These are phyloP conservation scores for Apodemia duryi DNA, from an alignment of 2,888 invertebrate species.

Conservation along the genomic window DNA sequence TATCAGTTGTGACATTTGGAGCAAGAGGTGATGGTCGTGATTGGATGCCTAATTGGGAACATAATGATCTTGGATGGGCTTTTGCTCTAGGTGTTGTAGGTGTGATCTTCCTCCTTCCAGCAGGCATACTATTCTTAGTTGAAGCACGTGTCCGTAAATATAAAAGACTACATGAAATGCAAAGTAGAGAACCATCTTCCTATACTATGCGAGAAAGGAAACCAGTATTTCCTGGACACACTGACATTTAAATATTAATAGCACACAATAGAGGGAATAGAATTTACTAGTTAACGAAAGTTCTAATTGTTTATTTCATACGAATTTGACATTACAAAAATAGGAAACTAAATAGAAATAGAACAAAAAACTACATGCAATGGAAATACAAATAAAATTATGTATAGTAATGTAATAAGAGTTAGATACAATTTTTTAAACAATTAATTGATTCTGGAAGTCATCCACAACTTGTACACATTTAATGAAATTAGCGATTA, in stretches of 20 bases:
- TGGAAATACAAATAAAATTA: too few relatives aligned
- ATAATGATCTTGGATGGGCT: constrained; percentile 97
- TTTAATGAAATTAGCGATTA: too few relatives aligned
- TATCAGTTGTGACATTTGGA: constrained; percentile 93
- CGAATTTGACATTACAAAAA: background rate
- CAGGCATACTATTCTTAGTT: constrained; percentile 89
- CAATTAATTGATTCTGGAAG: too few relatives aligned
- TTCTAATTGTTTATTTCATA: background rate
- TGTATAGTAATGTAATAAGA: too few relatives aligned
- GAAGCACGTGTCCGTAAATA: constrained; percentile 90
- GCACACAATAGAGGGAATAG: background rate
- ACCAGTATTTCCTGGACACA: constrained; percentile 79
- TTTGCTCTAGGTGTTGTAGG: constrained; percentile 92
- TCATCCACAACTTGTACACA: too few relatives aligned
- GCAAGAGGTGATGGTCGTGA: constrained; percentile 93
- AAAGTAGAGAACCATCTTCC: constrained; percentile 82
- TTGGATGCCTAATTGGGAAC: constrained; percentile 98
- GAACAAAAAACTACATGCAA: too few relatives aligned
- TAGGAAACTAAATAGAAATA: background rate
- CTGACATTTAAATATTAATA: constrained; percentile 81
- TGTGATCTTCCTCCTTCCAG: constrained; percentile 85
- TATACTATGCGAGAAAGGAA: constrained; percentile 84
- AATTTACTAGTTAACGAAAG: too few relatives aligned
- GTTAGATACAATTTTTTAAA: too few relatives aligned
- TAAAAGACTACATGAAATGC: constrained; percentile 84